phyloP scores from a whole-genome alignment of 2,113 vertebrate genomes.

The Paratilapia polleni region DNA sequence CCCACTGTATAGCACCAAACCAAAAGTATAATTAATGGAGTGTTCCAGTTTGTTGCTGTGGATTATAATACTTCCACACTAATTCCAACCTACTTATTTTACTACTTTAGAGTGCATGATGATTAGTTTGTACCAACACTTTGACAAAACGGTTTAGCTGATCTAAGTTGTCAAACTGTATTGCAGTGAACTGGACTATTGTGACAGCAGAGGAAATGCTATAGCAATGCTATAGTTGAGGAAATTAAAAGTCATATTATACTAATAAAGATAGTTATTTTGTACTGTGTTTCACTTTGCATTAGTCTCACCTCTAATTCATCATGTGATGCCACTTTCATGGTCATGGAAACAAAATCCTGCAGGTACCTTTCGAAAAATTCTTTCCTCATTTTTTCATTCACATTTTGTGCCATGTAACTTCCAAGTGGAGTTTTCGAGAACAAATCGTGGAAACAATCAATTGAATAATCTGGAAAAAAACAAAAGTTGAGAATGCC shows the following conservation, averaged over 20 bases:
- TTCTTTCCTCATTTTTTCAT: constrained; percentile 12
- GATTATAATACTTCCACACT: not conserved
- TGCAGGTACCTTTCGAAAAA: constrained; percentile 30
- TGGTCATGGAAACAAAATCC: constrained; percentile 46
- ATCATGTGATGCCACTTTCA: constrained; percentile 35
- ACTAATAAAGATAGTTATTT: not conserved
- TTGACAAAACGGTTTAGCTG: not conserved
- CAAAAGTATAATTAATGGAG: not conserved
- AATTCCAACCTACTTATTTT: not conserved
- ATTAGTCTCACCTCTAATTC: constrained; percentile 17
- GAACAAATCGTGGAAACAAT: constrained; percentile 10
- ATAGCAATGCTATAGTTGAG: not conserved
- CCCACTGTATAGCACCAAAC: not conserved
- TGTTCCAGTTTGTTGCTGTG: not conserved
- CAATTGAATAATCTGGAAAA: constrained; percentile 1
- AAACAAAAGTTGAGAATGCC: not conserved
- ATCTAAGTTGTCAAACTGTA: not conserved
- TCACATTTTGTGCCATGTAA: constrained; percentile 17
- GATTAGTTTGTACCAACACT: not conserved
- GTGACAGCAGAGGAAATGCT: not conserved
- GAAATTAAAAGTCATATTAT: not conserved
- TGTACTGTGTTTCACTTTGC: not conserved
- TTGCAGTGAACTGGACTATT: not conserved
- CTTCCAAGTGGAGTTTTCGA: constrained; percentile 20
- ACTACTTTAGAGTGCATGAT: not conserved